Evolutionary conservation across 2,888 invertebrate genomes (phyloP).

Genomic region (Megastigmus dorsalis): DNA sequence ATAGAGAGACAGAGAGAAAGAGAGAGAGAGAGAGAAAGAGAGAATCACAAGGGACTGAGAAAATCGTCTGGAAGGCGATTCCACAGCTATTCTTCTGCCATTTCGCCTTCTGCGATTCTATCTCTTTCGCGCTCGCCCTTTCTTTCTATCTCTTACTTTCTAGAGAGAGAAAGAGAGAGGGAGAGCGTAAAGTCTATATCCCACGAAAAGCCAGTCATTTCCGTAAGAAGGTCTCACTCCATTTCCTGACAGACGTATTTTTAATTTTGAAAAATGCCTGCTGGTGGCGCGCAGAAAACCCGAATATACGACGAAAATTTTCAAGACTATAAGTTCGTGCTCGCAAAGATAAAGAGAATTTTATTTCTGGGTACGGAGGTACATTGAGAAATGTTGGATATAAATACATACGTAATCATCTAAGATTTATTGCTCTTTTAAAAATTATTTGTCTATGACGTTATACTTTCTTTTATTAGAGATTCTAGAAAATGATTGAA

Average conservation of each 20-base stretch:
- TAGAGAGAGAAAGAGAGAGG: too few relatives aligned
- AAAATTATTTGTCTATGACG: too few relatives aligned
- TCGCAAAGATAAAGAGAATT: not conserved
- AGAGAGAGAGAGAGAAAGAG: conserved; percentile 48
- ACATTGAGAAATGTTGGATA: not conserved
- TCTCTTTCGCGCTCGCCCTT: conserved; percentile 18
- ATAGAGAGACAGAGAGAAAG: conserved; percentile 56
- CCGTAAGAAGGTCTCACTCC: conserved; percentile 2
- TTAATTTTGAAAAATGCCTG: conserved; percentile 45
- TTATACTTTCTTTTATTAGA: too few relatives aligned
- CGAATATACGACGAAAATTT: not conserved
- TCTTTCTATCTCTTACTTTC: conserved; percentile 37
- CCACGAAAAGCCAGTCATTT: conserved; percentile 33
- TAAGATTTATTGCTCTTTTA: not conserved
- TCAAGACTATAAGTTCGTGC: too few relatives aligned
- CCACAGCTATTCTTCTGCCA: conserved; percentile 55
- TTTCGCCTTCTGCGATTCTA: conserved; percentile 19
- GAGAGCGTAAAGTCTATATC: conserved; percentile 1
- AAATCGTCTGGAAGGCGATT: conserved; percentile 60
- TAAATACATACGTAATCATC: not conserved
- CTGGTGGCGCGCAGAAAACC: conserved; percentile 52
- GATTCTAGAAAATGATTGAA: too few relatives aligned
- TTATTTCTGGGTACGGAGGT: not conserved
- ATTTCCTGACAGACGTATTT: conserved; percentile 31
- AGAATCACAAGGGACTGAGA: conserved; percentile 56